phyloP scores from a whole-genome alignment of 2,888 invertebrate genomes.

The Thereva unica region DNA sequence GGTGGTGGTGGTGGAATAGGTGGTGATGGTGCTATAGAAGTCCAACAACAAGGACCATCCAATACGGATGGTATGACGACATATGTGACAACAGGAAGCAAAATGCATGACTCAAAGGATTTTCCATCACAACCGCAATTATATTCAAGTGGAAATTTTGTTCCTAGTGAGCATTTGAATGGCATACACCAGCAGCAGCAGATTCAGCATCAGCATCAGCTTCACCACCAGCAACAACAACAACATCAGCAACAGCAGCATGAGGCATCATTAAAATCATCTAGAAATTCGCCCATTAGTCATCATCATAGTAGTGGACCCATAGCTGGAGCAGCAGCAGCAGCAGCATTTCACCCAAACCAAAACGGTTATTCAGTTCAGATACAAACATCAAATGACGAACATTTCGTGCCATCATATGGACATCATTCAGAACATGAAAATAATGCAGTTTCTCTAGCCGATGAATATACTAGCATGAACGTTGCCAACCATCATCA shows the following conservation, averaged over 20 bases:
- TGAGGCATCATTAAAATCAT: conserved; percentile 44
- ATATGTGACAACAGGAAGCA: conserved; percentile 21
- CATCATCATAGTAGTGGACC: too few species aligned
- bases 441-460: too few species aligned
- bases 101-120: conserved; percentile 21
- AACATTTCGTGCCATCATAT: conserved; percentile 4
- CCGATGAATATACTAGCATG: too few species aligned
- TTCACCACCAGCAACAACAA: conserved; percentile 39
- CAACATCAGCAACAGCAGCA: conserved; percentile 39
- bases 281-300: too few species aligned
- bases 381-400: neutral
- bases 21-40: neutral
- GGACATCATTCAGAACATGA: neutral
- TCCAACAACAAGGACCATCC: neutral
- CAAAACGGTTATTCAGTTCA: neutral
- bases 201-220: conserved; percentile 39
- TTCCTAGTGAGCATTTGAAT: conserved; percentile 21
- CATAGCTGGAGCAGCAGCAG: too few species aligned
- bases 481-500: too few species aligned
- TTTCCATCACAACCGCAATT: conserved; percentile 25
- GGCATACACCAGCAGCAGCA: conserved; percentile 42
- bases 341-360: neutral
- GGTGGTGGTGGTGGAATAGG: neutral
- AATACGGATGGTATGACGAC: conserved; percentile 17
- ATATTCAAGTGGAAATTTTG: conserved; percentile 25